Base-by-base conservation (phyloP, 2,888 invertebrate species). In the Dysmachus trigonus region DNA sequence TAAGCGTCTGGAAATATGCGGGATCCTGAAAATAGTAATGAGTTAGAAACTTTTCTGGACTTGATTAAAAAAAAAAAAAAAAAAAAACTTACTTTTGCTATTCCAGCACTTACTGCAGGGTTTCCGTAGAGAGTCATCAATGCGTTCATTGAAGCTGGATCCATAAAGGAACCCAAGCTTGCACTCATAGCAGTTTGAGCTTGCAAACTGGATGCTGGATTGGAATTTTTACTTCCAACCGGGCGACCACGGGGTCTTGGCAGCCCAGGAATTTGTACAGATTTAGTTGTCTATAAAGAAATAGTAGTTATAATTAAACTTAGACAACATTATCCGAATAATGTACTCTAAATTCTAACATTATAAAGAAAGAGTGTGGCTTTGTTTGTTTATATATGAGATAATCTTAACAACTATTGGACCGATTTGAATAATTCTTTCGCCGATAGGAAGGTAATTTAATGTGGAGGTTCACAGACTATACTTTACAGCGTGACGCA, bases 261-360 rank as follows among this genome's bases (percentile, higher is more conserved):
- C 1, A 90, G 87, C 0, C 90, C 90, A 81, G 90, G 89, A 77
- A 90, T 89, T 74, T 88, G 88, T 35, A 89, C 85, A 15, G 88
- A 87, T 72, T 89, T 89, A n/a, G 71, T 87, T 4, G 86, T n/a
- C 89, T 89, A 51, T 83, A 88, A 87, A 77, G 85, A 62, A 51
- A 85, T 8, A 72, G 31, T 6, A 5, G n/a, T 30, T 30, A 30
- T 81, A 51, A 10, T 30, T 4, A 30, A n/a, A n/a, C n/a, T n/a
- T n/a, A n/a, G n/a, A n/a, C n/a, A n/a, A n/a, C n/a, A n/a, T n/a
- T n/a, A n/a, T n/a, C n/a, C n/a, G n/a, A n/a, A n/a, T n/a, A n/a
- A n/a, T n/a, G n/a, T n/a, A n/a, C n/a, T n/a, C n/a, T n/a, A n/a
- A n/a, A n/a, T n/a, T n/a, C n/a, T n/a, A n/a, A n/a, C n/a, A n/a